Evolutionary conservation across 1,140 invertebrate genomes (phyloP).

Genomic region (Drosophila repletoides): DNA sequence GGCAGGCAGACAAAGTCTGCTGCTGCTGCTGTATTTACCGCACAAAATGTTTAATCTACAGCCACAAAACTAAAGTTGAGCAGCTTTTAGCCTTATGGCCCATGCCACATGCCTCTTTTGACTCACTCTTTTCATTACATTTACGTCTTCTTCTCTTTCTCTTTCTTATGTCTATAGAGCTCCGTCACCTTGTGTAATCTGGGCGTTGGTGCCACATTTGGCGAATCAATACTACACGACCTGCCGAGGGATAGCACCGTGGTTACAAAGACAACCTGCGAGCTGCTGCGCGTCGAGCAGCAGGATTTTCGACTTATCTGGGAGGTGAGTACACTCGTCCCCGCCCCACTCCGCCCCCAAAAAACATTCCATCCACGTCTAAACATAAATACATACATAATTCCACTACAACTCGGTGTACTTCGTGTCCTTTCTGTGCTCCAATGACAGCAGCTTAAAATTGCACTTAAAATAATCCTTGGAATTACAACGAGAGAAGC

Average conservation of each 20-base stretch:
- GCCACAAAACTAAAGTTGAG: slow-evolving; percentile 29
- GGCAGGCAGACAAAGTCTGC: slow-evolving; percentile 4
- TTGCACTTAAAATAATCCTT: neutral
- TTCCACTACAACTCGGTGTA: slow-evolving; percentile 15
- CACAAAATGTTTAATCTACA: slow-evolving; percentile 32
- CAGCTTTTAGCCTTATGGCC: slow-evolving; percentile 12
- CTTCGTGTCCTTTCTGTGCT: neutral
- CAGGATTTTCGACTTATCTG: slow-evolving; percentile 90
- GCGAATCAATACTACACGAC: slow-evolving; percentile 89
- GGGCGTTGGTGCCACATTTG: slow-evolving; percentile 90
- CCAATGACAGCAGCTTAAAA: slow-evolving; percentile 17
- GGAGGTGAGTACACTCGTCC: slow-evolving; percentile 86
- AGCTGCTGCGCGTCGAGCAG: slow-evolving; percentile 89
- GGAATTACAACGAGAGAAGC: neutral
- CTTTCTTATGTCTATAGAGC: slow-evolving; percentile 83
- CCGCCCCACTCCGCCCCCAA: too few species aligned
- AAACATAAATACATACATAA: neutral
- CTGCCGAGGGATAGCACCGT: slow-evolving; percentile 88
- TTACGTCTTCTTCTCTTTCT: neutral
- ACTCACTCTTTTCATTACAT: neutral
- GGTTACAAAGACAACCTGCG: slow-evolving; percentile 88
- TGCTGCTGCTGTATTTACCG: neutral
- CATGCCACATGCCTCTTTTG: neutral
- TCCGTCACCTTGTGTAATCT: slow-evolving; percentile 87
- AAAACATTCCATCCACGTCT: neutral